Percentiles rank a stretch among this genome's conserved stretches.
phyloP scores from a whole-genome alignment of 2,797 vertebrate species.

The Margarornis squamiger region DNA sequence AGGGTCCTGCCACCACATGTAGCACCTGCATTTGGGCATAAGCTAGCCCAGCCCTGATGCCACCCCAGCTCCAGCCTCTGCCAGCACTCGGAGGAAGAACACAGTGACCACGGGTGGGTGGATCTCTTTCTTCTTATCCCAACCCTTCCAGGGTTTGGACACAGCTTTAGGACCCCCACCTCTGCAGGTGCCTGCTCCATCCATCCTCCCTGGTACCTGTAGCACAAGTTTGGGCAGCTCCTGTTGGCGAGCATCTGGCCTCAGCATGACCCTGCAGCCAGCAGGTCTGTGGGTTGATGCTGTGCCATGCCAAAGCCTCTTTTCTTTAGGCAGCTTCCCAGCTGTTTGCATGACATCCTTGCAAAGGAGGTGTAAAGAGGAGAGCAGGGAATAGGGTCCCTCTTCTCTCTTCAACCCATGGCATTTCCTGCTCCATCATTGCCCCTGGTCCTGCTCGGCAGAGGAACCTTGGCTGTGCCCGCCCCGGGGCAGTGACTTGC shows the following conservation, averaged over 20 bases:
- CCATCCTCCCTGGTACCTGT: background rate
- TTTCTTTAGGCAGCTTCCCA: background rate
- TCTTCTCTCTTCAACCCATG: accelerated
- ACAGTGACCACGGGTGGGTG: accelerated
- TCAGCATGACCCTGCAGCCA: background rate
- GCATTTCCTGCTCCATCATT: background rate
- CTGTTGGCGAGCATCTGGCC: accelerated
- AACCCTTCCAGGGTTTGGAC: background rate
- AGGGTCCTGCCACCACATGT: background rate
- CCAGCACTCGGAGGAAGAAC: accelerated
- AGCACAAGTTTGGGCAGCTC: background rate
- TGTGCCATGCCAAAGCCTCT: background rate
- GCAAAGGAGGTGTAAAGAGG: background rate
- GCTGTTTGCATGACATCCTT: background rate
- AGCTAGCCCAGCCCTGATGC: background rate
- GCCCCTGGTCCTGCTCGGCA: accelerated
- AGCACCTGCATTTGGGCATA: background rate
- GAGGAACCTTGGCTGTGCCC: background rate
- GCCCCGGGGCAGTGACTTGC: background rate
- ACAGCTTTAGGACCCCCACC: background rate
- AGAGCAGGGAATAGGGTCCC: background rate
- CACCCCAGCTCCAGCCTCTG: background rate
- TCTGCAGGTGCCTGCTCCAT: background rate
- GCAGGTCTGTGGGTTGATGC: background rate
- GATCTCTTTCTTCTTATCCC: background rate